Conservation (phyloP, 2,113 vertebrate genomes). For the Ailuropoda melanoleuca region DNA sequence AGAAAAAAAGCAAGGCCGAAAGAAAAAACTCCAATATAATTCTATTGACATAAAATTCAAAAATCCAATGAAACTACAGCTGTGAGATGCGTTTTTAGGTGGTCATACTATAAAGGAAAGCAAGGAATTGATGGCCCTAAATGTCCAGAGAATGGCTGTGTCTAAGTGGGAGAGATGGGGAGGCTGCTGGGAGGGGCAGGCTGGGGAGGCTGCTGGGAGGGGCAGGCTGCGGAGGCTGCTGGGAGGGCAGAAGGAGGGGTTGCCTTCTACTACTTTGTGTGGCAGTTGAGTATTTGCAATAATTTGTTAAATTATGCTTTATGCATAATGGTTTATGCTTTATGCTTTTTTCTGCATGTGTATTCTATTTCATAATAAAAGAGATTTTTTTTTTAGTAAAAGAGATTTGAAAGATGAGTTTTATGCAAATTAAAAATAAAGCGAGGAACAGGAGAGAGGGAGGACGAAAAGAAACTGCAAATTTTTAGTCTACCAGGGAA, state of each 20-base stretch:
- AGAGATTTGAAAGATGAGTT: not conserved
- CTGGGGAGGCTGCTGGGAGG: not conserved
- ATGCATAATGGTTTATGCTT: not conserved
- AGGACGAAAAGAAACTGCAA: not conserved
- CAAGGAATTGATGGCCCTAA: not conserved
- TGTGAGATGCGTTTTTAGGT: not conserved
- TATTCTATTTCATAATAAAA: conserved; percentile 9
- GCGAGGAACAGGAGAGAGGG: not conserved
- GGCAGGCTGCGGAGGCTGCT: not conserved
- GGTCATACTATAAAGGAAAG: not conserved
- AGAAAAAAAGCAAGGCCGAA: not conserved
- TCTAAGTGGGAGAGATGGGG: not conserved
- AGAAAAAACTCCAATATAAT: not conserved
- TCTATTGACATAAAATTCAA: not conserved
- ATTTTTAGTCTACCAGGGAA: not conserved
- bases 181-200: too few species aligned
- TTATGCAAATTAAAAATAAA: not conserved
- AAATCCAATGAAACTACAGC: not conserved
- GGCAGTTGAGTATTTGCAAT: not conserved
- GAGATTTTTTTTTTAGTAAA: not conserved
- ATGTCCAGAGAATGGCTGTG: not conserved
- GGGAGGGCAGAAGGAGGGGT: not conserved
- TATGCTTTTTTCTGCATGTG: not conserved
- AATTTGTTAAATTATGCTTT: not conserved
- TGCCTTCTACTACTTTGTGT: not conserved